A percentile compares a stretch with the other conserved stretches of the same genome.
These are phyloP conservation scores for Neoniphon sammara DNA, from an alignment of 2,797 vertebrate species.

Conservation along the genomic window DNA sequence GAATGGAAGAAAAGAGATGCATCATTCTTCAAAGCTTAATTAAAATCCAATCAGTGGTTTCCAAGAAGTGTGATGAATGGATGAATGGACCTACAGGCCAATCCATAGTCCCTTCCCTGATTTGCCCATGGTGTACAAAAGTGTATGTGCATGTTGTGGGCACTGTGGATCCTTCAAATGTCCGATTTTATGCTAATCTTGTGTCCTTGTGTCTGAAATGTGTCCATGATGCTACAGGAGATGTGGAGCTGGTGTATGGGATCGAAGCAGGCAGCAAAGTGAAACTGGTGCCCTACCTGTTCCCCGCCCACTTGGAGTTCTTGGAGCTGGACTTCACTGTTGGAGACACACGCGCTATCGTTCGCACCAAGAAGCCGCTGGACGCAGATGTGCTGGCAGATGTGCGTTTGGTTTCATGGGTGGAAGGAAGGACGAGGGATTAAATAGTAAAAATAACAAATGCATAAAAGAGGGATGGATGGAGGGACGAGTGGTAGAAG, in stretches of 20 bases:
- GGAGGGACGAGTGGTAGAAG: no score
- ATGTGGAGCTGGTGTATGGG: slow-evolving; percentile 73
- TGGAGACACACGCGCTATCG: slow-evolving; percentile 40
- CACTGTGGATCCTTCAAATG: no score
- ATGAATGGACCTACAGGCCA: no score
- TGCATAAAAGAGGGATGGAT: background rate
- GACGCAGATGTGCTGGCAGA: slow-evolving; percentile 55
- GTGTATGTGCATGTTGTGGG: no score
- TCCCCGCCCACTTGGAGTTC: slow-evolving; percentile 20
- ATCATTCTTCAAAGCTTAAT: no score
- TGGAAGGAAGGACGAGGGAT: background rate
- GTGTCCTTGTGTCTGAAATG: no score
- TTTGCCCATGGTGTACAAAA: no score
- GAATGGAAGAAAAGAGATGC: no score
- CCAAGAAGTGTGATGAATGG: no score
- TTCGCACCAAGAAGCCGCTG: slow-evolving; percentile 66
- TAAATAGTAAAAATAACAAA: no score
- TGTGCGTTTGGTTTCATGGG: slow-evolving; percentile 22
- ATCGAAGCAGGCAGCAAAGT: slow-evolving; percentile 46
- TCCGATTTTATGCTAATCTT: background rate
- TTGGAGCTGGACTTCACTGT: slow-evolving; percentile 52
- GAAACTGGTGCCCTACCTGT: background rate
- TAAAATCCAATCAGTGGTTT: no score
- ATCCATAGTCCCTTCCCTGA: no score
- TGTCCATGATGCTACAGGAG: slow-evolving; percentile 68